These are phyloP conservation scores for Mormyrus iriodes DNA, from an alignment of 2,113 vertebrate genomes.

Conservation along the genomic window DNA sequence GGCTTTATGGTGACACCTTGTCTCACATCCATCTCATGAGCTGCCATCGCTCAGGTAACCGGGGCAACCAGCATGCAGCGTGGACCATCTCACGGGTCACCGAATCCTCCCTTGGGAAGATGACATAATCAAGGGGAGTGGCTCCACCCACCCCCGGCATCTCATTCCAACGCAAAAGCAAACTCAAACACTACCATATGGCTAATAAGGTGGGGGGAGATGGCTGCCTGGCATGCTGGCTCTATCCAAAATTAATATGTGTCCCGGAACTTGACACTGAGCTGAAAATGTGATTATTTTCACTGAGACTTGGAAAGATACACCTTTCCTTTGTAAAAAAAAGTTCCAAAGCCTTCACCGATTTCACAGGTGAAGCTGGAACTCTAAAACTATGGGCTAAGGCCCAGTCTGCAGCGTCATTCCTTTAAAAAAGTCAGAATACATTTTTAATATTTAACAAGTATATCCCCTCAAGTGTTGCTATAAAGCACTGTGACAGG, in stretches of 20 bases:
- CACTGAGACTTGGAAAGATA: background rate
- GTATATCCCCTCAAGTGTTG: constrained; percentile 4
- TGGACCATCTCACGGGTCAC: background rate
- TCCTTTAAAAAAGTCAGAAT: background rate
- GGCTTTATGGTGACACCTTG: background rate
- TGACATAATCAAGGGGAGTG: background rate
- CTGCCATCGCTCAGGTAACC: background rate
- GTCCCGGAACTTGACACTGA: background rate
- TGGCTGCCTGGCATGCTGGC: background rate
- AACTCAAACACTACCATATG: background rate
- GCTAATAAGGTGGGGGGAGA: background rate
- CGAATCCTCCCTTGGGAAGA: background rate
- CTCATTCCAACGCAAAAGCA: background rate
- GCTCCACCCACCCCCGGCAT: background rate
- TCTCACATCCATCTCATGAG: background rate
- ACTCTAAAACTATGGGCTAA: background rate
- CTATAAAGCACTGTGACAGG: background rate
- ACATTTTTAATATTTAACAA: constrained; percentile 29
- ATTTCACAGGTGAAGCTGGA: background rate
- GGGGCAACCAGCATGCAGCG: background rate
- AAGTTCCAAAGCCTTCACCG: background rate
- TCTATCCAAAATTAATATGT: background rate
- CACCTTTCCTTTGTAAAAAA: background rate
- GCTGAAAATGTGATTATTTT: background rate
- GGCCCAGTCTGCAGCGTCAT: background rate